A percentile compares a stretch with the other conserved stretches of the same genome.
Conservation (phyloP, 2,888 invertebrate species). For the Cheilosia vernalis region DNA sequence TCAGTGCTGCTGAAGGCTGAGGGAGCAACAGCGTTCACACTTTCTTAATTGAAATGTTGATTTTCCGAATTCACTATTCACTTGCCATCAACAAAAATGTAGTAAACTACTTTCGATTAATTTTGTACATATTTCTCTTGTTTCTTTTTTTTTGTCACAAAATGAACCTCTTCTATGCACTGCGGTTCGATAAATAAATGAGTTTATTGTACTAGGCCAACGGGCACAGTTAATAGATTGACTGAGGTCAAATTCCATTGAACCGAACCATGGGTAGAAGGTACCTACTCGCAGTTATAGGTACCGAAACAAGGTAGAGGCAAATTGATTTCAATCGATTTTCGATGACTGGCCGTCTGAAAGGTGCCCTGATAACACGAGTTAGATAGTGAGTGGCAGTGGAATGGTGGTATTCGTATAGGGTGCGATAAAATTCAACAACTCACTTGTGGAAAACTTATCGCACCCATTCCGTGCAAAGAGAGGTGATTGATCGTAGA, state of each 20-base stretch:
- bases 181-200: slow-evolving; percentile 50
- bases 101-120: slow-evolving; percentile 70
- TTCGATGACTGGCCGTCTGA: slow-evolving; percentile 41
- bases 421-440: neutral
- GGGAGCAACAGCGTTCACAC: slow-evolving; percentile 51
- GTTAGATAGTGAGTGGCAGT: neutral
- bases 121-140: neutral
- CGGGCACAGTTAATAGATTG: slow-evolving; percentile 20
- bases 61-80: slow-evolving; percentile 60
- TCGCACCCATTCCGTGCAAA: neutral
- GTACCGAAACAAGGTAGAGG: neutral
- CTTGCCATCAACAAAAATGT: slow-evolving; percentile 34
- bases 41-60: slow-evolving; percentile 75
- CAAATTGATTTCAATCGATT: slow-evolving; percentile 49
- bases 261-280: neutral
- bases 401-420: too few relatives aligned
- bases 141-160: neutral
- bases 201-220: slow-evolving; percentile 21
- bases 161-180: slow-evolving; percentile 38
- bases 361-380: slow-evolving; percentile 51
- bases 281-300: neutral
- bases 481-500: slow-evolving; percentile 28
- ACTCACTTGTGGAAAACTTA: slow-evolving; percentile 15
- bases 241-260: neutral
- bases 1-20: neutral